Percentiles rank a stretch among this genome's conserved stretches.
Evolutionary conservation across 2,888 invertebrate genomes (phyloP).

Genomic region (Tenthredo mesomela): DNA sequence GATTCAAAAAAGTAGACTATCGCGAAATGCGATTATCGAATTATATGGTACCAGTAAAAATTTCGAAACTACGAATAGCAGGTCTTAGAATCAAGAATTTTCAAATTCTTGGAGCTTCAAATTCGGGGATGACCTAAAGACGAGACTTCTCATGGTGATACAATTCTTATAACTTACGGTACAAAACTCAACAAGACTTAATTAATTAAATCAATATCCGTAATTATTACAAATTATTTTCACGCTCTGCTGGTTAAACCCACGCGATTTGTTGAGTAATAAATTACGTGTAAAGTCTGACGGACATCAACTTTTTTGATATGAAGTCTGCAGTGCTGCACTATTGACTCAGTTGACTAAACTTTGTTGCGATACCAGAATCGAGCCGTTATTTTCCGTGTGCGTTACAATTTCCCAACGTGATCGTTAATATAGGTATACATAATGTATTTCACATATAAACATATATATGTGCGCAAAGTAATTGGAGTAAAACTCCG

Average conservation of each 20-base stretch:
- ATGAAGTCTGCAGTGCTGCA: background rate
- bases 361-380: constrained; percentile 8
- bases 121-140: background rate
- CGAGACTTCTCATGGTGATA: background rate
- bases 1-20: background rate
- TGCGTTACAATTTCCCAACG: background rate
- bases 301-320: background rate
- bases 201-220: background rate
- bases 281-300: background rate
- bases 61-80: background rate
- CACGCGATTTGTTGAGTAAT: background rate
- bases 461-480: background rate
- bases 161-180: background rate
- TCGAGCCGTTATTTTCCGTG: background rate
- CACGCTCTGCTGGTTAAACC: background rate
- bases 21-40: background rate
- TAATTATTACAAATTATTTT: background rate
- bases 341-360: background rate
- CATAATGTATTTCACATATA: background rate
- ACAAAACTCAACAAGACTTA: background rate
- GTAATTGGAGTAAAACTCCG: constrained; percentile 18
- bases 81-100: background rate
- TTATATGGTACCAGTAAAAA: background rate
- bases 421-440: background rate
- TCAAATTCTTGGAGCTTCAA: background rate